Conservation (phyloP, 2,113 vertebrate species). For the Neogale vison region DNA sequence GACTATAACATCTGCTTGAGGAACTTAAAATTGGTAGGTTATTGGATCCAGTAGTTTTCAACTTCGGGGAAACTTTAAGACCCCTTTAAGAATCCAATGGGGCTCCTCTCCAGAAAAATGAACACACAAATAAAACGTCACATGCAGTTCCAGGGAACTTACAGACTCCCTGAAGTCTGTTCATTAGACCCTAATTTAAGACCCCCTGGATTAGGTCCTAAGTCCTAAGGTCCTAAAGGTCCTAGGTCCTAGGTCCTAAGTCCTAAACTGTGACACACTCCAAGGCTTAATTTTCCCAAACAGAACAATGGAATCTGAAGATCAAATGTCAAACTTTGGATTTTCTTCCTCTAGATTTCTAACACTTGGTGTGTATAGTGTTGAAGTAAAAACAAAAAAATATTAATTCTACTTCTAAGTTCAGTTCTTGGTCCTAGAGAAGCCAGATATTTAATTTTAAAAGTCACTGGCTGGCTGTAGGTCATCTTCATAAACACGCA, state of each 20-base stretch:
- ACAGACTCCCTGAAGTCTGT: background rate
- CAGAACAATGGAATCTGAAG: background rate
- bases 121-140: background rate
- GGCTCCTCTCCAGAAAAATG: background rate
- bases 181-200: background rate
- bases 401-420: conserved; percentile 5
- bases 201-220: background rate
- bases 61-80: background rate
- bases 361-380: background rate
- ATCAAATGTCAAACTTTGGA: background rate
- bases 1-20: background rate
- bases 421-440: background rate
- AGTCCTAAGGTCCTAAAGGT: too few species aligned
- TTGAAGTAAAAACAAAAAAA: background rate
- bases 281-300: background rate
- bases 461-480: background rate
- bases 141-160: background rate
- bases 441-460: background rate
- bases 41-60: background rate
- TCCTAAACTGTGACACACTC: background rate
- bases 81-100: background rate
- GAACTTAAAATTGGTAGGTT: background rate
- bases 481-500: background rate
- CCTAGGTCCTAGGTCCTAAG: background rate
- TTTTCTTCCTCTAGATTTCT: conserved; percentile 36